These are phyloP conservation scores for Aphelenchoides fujianensis DNA, from an alignment of 1,140 invertebrate genomes.

Conservation along the genomic window DNA sequence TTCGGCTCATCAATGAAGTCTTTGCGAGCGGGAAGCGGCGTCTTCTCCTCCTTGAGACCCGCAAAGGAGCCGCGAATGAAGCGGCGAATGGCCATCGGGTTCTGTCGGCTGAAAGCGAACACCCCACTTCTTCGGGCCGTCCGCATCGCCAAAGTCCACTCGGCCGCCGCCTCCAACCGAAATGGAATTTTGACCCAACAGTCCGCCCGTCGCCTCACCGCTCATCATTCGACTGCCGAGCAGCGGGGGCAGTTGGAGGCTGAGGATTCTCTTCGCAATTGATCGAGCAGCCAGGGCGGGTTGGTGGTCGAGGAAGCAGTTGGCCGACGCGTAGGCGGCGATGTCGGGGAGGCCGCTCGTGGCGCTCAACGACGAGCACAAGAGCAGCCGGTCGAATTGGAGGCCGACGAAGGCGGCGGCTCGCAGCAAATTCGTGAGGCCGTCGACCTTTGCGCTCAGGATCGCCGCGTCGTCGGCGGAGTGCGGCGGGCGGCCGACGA, in stretches of 20 bases:
- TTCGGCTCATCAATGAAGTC: too few species aligned
- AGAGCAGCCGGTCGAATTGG: slow-evolving; percentile 29
- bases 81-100: slow-evolving; percentile 25
- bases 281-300: too few species aligned
- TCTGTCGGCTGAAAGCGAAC: slow-evolving; percentile 29
- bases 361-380: slow-evolving; percentile 44
- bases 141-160: slow-evolving; percentile 29
- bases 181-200: slow-evolving; percentile 34
- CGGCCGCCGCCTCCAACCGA: slow-evolving; percentile 10
- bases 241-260: slow-evolving; percentile 42
- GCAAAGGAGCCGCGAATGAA: too few species aligned
- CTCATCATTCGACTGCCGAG: slow-evolving; percentile 31
- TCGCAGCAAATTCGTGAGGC: slow-evolving; percentile 16
- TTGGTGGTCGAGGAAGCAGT: slow-evolving; percentile 43
- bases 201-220: background rate
- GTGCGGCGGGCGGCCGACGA: background rate
- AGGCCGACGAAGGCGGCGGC: slow-evolving; percentile 12
- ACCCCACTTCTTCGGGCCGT: slow-evolving; percentile 20
- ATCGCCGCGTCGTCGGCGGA: background rate
- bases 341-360: slow-evolving; percentile 37
- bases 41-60: too few species aligned
- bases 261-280: slow-evolving; percentile 27
- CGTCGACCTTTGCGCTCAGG: slow-evolving; percentile 23
- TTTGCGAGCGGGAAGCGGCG: background rate
- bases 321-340: slow-evolving; percentile 42